Percentiles rank a stretch among this genome's conserved stretches.
Evolutionary conservation across 1,140 invertebrate species (phyloP).

Genomic region (Aphidius gifuensis): DNA sequence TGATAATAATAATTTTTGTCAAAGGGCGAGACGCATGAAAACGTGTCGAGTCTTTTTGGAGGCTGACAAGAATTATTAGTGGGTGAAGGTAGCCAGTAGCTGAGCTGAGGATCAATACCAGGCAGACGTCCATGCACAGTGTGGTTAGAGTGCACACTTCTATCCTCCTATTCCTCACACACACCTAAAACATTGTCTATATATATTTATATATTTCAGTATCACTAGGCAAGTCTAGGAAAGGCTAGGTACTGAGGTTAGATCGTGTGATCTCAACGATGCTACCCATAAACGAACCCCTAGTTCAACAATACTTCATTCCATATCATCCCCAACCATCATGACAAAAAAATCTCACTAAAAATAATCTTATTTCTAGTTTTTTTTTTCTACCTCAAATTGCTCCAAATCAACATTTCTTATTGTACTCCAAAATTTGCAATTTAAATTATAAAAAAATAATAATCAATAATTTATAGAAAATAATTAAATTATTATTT

Average conservation of each 20-base stretch:
- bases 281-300: conserved; percentile 48
- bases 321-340: too few relatives aligned
- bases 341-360: too few relatives aligned
- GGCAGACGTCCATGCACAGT: conserved; percentile 41
- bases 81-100: conserved; percentile 56
- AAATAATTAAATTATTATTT: too few relatives aligned
- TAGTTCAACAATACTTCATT: conserved; percentile 28
- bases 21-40: conserved; percentile 13
- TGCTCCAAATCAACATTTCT: too few relatives aligned
- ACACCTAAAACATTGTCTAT: too few relatives aligned
- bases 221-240: conserved; percentile 43
- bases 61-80: conserved; percentile 58
- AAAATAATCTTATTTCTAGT: too few relatives aligned
- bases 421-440: too few relatives aligned
- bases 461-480: too few relatives aligned
- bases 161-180: conserved; percentile 27
- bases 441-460: too few relatives aligned
- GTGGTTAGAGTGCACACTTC: conserved; percentile 47
- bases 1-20: too few relatives aligned
- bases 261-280: conserved; percentile 48
- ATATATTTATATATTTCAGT: too few relatives aligned
- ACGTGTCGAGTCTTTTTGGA: conserved; percentile 48
- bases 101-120: conserved; percentile 54
- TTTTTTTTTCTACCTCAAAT: too few relatives aligned
- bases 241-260: conserved; percentile 43